Evolutionary conservation across 2,113 vertebrate genomes (phyloP).

Genomic region (Tamias sibiricus): DNA sequence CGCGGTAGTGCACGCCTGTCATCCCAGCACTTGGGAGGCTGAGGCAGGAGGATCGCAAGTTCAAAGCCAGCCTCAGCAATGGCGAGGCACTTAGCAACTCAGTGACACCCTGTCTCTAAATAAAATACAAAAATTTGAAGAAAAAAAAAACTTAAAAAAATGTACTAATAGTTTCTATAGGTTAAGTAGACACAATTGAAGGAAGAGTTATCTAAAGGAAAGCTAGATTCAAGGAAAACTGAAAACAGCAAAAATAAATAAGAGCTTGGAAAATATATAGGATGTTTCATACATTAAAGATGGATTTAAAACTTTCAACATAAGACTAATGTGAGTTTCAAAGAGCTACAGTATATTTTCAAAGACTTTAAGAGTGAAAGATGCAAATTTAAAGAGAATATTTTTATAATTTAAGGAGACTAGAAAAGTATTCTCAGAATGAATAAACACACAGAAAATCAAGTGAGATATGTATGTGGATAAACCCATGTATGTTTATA

Average conservation of each 20-base stretch:
- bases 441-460: background rate
- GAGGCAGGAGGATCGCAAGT: too few relatives aligned
- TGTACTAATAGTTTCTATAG: background rate
- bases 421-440: background rate
- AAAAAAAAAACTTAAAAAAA: too few relatives aligned
- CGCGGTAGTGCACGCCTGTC: too few relatives aligned
- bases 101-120: too few relatives aligned
- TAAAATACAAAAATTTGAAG: too few relatives aligned
- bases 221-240: slow-evolving; percentile 4
- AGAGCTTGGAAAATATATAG: background rate
- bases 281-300: background rate
- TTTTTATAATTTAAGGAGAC: background rate
- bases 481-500: background rate
- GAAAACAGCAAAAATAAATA: background rate
- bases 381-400: background rate
- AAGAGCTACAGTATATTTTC: background rate
- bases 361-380: background rate
- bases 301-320: background rate
- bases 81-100: too few relatives aligned
- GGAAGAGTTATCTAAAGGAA: background rate
- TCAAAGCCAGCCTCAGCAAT: too few relatives aligned
- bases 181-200: background rate
- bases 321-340: background rate
- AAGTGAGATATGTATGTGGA: background rate
- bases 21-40: too few relatives aligned